Conservation (phyloP, 2,113 vertebrate species). For the Genyomyrus donnyi region DNA sequence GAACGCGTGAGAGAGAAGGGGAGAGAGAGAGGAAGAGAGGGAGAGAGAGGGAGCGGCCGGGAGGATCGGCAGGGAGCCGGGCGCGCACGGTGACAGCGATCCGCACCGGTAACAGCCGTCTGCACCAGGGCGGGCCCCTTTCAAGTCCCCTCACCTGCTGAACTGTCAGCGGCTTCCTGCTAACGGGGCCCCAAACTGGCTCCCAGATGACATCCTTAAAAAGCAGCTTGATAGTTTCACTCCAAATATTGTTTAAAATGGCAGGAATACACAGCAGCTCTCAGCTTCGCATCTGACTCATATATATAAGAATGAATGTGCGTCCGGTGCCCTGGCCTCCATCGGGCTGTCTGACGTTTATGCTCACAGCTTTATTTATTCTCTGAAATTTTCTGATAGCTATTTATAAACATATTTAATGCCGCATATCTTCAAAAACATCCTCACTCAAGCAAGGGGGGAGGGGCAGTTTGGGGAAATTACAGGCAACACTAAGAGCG, state of each 20-base stretch:
- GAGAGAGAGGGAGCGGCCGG: conserved; percentile 56
- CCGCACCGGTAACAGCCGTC: conserved; percentile 54
- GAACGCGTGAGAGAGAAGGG: conserved; percentile 45
- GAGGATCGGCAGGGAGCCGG: conserved; percentile 62
- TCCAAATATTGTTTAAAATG: conserved; percentile 22
- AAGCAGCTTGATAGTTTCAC: conserved; percentile 9
- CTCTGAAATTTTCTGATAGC: neutral
- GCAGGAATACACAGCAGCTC: neutral
- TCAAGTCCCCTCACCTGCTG: conserved; percentile 59
- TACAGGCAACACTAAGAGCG: neutral
- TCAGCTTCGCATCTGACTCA: neutral
- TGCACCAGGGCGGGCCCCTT: conserved; percentile 50
- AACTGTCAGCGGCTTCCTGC: conserved; percentile 36
- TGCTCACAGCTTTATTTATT: too few relatives aligned
- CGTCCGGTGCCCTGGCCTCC: neutral
- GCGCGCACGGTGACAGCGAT: conserved; percentile 62
- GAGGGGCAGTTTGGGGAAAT: neutral
- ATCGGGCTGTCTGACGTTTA: neutral
- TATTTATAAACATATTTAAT: neutral
- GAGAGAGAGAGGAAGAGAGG: conserved; percentile 41
- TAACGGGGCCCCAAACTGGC: conserved; percentile 20
- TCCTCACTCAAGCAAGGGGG: neutral
- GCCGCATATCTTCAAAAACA: neutral
- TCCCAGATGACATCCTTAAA: conserved; percentile 25
- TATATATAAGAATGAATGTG: neutral